Conservation (phyloP, 2,113 vertebrate species). For the Clarias gariepinus region DNA sequence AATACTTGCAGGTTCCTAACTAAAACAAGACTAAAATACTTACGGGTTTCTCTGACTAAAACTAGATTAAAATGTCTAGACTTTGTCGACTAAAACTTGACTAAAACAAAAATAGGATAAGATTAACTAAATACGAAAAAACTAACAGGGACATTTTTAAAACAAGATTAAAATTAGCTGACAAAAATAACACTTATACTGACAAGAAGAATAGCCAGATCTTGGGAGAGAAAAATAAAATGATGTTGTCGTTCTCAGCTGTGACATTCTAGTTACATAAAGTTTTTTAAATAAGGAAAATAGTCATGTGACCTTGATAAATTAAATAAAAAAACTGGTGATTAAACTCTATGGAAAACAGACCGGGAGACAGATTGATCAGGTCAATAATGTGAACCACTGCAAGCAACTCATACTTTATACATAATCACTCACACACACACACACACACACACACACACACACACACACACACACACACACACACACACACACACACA, state of each 20-base stretch:
- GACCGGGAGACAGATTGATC: neutral
- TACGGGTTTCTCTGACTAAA: too few relatives aligned
- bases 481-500: neutral
- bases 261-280: neutral
- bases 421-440: too few relatives aligned
- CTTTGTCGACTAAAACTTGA: too few relatives aligned
- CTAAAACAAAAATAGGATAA: too few relatives aligned
- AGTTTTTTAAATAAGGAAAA: neutral
- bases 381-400: neutral
- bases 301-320: neutral
- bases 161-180: too few relatives aligned
- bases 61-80: too few relatives aligned
- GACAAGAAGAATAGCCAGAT: neutral
- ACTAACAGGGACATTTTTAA: too few relatives aligned
- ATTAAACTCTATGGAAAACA: neutral
- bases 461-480: neutral
- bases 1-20: too few relatives aligned
- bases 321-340: neutral
- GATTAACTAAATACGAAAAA: too few relatives aligned
- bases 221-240: neutral
- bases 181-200: neutral
- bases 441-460: neutral
- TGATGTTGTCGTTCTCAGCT: neutral
- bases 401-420: constrained; percentile 11
- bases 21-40: too few relatives aligned